Percentiles rank a stretch among this genome's conserved stretches.
Evolutionary conservation across 2,888 invertebrate species (phyloP).

Genomic region (Chaitophorus viminalis): DNA sequence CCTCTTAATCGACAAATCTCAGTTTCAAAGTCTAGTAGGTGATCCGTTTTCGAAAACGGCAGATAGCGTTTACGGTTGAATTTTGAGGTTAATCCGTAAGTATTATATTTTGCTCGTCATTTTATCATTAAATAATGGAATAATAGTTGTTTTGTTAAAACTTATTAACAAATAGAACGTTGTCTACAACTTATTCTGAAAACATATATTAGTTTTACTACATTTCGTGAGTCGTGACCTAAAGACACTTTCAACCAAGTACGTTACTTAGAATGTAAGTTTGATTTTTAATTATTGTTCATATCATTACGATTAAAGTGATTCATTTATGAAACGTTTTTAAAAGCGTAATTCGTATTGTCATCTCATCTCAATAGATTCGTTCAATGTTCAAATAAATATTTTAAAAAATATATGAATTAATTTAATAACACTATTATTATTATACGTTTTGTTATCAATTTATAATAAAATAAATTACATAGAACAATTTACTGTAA

Average conservation of each 20-base stretch:
- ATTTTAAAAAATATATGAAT: too few relatives aligned
- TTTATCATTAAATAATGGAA: slow-evolving; percentile 17
- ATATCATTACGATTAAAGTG: too few relatives aligned
- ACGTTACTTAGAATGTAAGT: neutral
- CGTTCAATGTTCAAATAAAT: too few relatives aligned
- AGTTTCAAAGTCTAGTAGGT: neutral
- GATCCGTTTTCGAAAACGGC: too few relatives aligned
- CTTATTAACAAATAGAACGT: neutral
- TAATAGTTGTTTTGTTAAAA: neutral
- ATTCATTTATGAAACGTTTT: too few relatives aligned
- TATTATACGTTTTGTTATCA: neutral
- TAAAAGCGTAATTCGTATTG: too few relatives aligned
- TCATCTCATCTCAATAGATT: too few relatives aligned
- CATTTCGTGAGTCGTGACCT: too few relatives aligned
- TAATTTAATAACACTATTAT: neutral
- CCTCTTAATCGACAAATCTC: neutral
- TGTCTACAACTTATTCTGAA: too few relatives aligned
- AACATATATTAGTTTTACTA: too few relatives aligned
- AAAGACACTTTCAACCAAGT: neutral
- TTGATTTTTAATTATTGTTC: neutral
- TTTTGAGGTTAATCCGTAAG: slow-evolving; percentile 26
- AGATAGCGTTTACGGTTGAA: neutral
- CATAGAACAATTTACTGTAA: too few relatives aligned
- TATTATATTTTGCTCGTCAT: slow-evolving; percentile 35
- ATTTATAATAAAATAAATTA: neutral